Evolutionary conservation across 2,888 invertebrate species (phyloP).

Genomic region (Morpho deidamia): DNA sequence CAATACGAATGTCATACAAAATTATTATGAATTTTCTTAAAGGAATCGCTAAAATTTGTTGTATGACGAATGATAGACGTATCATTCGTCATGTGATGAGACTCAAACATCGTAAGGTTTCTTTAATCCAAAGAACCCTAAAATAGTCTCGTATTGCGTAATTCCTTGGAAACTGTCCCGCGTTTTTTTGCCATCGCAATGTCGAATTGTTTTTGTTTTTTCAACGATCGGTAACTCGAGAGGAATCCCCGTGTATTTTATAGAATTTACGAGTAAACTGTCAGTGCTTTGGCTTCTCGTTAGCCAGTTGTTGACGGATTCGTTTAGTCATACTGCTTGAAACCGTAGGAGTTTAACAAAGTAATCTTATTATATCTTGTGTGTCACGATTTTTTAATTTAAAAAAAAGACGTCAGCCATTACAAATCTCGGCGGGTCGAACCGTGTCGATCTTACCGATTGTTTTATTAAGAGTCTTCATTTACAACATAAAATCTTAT

Average conservation of each 20-base stretch:
- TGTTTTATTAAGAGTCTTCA: too few species aligned
- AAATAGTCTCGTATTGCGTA: constrained; percentile 17
- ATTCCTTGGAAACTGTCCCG: constrained; percentile 8
- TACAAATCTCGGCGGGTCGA: too few species aligned
- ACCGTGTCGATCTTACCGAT: too few species aligned
- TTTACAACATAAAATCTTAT: too few species aligned
- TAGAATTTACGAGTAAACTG: constrained; percentile 1
- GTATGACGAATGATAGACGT: too few species aligned
- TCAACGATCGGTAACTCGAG: constrained; percentile 1
- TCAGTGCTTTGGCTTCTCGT: constrained; percentile 9
- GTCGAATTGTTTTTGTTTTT: constrained; percentile 8
- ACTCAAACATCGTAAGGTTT: constrained; percentile 19
- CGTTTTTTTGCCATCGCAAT: constrained; percentile 8
- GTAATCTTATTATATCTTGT: too few species aligned
- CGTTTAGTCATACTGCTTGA: neutral
- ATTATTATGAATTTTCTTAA: too few species aligned
- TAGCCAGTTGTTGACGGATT: neutral
- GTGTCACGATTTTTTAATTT: too few species aligned
- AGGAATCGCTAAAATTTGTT: too few species aligned
- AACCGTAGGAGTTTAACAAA: neutral
- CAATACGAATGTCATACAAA: too few species aligned
- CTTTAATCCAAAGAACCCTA: constrained; percentile 16
- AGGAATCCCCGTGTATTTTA: constrained; percentile 2
- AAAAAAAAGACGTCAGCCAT: too few species aligned
- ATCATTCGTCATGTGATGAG: neutral